Evolutionary conservation across 2,113 vertebrate genomes (phyloP), one percentile per base, ranked within the genome.

Genomic region (Pyxicephalus adspersus): DNA sequence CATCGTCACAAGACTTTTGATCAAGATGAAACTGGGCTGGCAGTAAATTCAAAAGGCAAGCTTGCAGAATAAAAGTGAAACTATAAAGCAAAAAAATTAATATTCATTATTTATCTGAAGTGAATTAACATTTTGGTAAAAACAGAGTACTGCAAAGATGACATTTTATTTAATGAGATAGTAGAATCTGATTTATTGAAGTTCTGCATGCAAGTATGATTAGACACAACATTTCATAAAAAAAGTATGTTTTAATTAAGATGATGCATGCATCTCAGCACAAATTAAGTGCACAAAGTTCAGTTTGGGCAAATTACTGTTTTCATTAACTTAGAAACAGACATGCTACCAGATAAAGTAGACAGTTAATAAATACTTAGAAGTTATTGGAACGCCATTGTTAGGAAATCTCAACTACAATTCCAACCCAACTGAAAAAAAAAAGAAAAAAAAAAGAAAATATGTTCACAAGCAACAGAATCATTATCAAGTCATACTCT

Each of bases 21-120:
- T 86, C 83, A 83, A 84, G 83, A 85, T 88, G 86, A 91, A 92
- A 85, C 70, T 84, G 88, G 76, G 76, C 85, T 29, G 80, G 81
- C 85, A 89, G 83, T 58, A 90, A 87, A 88, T 87, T 90, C 85
- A 87, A 89, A 88, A 85, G 84, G 78, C 60, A 75, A 64, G 29
- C n/a, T 66, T 63, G 26, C 51, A 58, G 80, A 82, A 50, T 73
- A 57, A 80, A 89, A 85, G 87, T 55, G 60, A 74, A 82, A 82
- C 80, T 82, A 74, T 82, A 75, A 75, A 74, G 70, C 70, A 57
- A 82, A 82, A n/a, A 81, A 74, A 89, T 90, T 89, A 88, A 85
- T 87, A 89, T 91, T 86, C 88, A 88, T 85, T 90, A 83, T 85
- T 87, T 90, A 86, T 86, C 88, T 79, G 85, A 91, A 90, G 90